phyloP scores from a whole-genome alignment of 2,113 vertebrate species.

The Pantherophis guttatus region DNA sequence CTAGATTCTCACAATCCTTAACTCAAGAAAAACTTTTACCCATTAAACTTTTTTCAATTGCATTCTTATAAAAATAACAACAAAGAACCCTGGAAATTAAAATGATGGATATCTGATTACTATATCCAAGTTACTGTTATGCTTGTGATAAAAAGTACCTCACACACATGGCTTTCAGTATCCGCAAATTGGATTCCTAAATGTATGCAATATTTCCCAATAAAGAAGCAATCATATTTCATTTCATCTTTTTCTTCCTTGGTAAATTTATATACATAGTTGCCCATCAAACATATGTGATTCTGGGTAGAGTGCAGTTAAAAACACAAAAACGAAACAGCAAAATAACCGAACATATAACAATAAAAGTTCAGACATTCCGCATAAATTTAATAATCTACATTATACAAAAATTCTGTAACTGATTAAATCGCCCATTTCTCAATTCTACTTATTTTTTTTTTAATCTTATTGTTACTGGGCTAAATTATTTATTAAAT shows the following conservation, averaged over 20 bases:
- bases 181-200: slow-evolving; percentile 26
- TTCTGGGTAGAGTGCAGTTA: neutral
- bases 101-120: slow-evolving; percentile 29
- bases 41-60: slow-evolving; percentile 25
- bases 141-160: slow-evolving; percentile 41
- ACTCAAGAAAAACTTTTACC: slow-evolving; percentile 1
- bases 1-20: neutral
- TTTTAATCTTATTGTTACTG: neutral
- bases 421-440: neutral
- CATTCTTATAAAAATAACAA: neutral
- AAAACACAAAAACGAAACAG: neutral
- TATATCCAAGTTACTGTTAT: slow-evolving; percentile 35
- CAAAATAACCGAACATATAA: neutral
- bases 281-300: neutral
- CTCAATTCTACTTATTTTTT: neutral
- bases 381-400: neutral
- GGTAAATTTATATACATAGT: neutral
- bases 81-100: slow-evolving; percentile 1
- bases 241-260: neutral
- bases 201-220: slow-evolving; percentile 29
- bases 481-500: neutral
- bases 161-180: slow-evolving; percentile 25
- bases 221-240: slow-evolving; percentile 12
- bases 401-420: neutral
- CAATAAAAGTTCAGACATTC: neutral